Conservation (phyloP, 92 coral and sea anemone genomes). For the Meandrina meandrites region DNA sequence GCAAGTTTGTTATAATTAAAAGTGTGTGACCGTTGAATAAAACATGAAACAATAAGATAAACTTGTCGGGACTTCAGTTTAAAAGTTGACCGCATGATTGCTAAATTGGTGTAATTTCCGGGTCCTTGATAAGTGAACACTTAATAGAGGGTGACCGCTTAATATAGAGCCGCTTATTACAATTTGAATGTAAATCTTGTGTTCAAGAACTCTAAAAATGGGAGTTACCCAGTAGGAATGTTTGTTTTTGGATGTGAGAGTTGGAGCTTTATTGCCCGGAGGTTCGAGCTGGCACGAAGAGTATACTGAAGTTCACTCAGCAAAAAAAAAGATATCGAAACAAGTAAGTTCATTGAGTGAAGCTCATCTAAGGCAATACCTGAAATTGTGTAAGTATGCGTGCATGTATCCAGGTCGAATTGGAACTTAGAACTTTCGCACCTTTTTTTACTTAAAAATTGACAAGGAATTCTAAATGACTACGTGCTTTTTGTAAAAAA, state of each 20-base stretch:
- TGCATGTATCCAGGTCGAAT: no score
- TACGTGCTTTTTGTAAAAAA: background rate
- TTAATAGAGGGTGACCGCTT: background rate
- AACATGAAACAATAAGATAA: background rate
- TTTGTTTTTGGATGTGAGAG: no score
- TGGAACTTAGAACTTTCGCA: no score
- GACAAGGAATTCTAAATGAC: background rate
- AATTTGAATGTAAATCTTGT: background rate
- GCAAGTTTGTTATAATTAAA: background rate
- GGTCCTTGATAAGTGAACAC: background rate
- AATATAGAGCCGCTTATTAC: background rate
- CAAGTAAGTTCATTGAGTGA: background rate
- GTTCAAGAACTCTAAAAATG: background rate
- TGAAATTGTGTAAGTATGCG: background rate
- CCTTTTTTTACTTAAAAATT: background rate
- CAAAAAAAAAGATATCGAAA: background rate
- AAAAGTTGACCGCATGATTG: background rate
- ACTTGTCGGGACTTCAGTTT: background rate
- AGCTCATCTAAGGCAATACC: background rate
- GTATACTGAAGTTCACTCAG: background rate
- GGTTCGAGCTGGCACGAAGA: background rate
- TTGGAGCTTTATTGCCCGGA: background rate
- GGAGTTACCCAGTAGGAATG: background rate
- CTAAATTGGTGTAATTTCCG: background rate
- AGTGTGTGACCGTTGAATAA: background rate